Conservation (phyloP, 2,888 invertebrate genomes). For the Lordiphosa fenestrarum region DNA sequence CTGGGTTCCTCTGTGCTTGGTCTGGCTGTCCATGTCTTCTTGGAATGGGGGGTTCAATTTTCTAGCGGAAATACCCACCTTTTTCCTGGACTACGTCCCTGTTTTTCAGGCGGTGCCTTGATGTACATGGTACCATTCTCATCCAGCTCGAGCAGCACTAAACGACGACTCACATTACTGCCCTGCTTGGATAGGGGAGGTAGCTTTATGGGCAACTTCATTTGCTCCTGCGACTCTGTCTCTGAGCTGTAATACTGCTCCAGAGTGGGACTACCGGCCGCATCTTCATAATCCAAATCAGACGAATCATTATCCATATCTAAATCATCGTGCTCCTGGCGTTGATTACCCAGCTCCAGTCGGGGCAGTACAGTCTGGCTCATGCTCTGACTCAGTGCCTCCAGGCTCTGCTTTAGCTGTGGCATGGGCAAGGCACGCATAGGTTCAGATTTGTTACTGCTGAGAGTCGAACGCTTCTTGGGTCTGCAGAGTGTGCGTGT, state of each 20-base stretch:
- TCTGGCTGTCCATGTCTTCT: too few relatives aligned
- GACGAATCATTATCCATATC: conserved; percentile 10
- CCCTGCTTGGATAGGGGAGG: conserved; percentile 14
- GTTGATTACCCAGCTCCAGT: conserved; percentile 17
- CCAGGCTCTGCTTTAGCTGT: conserved; percentile 39
- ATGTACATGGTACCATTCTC: conserved; percentile 56
- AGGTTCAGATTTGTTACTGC: conserved; percentile 17
- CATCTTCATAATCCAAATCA: conserved; percentile 3
- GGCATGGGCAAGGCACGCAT: conserved; percentile 40
- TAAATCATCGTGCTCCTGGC: conserved; percentile 22
- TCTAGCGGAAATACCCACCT: conserved; percentile 59
- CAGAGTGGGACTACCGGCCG: neutral
- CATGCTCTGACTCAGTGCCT: conserved; percentile 33
- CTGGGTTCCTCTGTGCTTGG: neutral
- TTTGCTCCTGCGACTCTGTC: neutral
- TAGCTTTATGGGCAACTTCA: conserved; percentile 4
- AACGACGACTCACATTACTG: conserved; percentile 34
- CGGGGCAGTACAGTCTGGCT: conserved; percentile 19
- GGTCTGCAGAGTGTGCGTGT: conserved; percentile 47
- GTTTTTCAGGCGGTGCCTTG: conserved; percentile 40
- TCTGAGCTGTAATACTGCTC: conserved; percentile 11
- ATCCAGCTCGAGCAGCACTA: conserved; percentile 47
- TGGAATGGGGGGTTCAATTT: too few relatives aligned
- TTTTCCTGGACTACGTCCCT: conserved; percentile 6
- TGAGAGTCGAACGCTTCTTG: conserved; percentile 37